A percentile compares a stretch with the other conserved stretches of the same genome.
Conservation (phyloP, 1,140 invertebrate species). For the Zaprionus taronus region DNA sequence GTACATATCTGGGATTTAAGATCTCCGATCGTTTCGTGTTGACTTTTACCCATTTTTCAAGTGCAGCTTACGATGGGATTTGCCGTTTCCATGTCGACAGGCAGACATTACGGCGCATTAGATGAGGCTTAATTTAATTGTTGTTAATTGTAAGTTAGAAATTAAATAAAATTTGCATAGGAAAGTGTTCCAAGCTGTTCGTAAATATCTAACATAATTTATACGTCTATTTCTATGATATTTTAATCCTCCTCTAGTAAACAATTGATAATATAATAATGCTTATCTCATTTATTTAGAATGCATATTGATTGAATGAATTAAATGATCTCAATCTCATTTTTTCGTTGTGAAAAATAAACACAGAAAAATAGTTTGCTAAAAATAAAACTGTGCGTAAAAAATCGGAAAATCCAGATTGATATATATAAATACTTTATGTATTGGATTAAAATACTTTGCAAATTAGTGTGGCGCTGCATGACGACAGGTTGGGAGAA, state of each 20-base stretch:
- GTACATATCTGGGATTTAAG: conserved; percentile 22
- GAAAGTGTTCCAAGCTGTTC: neutral
- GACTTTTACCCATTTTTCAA: conserved; percentile 77
- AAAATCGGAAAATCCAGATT: conserved; percentile 4
- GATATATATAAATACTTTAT: conserved; percentile 9
- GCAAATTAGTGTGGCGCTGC: conserved; percentile 3
- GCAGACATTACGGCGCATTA: conserved; percentile 69
- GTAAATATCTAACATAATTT: too few relatives aligned
- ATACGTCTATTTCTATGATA: too few relatives aligned
- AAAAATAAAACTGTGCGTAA: conserved; percentile 1
- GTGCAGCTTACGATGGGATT: conserved; percentile 70
- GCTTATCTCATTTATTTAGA: too few relatives aligned
- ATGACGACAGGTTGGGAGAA: conserved; percentile 15
- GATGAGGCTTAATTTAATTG: conserved; percentile 74
- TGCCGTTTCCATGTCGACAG: conserved; percentile 46
- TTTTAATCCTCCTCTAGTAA: too few relatives aligned
- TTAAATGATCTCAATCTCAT: too few relatives aligned
- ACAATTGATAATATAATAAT: too few relatives aligned
- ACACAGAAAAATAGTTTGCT: neutral
- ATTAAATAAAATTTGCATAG: conserved; percentile 64
- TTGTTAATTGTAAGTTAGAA: conserved; percentile 49
- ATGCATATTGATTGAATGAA: too few relatives aligned
- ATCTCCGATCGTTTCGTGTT: conserved; percentile 59
- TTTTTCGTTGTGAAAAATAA: neutral
- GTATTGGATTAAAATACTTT: conserved; percentile 3